Base-by-base conservation (phyloP, 2,797 vertebrate genomes). In the Hoplostethus mediterraneus region DNA sequence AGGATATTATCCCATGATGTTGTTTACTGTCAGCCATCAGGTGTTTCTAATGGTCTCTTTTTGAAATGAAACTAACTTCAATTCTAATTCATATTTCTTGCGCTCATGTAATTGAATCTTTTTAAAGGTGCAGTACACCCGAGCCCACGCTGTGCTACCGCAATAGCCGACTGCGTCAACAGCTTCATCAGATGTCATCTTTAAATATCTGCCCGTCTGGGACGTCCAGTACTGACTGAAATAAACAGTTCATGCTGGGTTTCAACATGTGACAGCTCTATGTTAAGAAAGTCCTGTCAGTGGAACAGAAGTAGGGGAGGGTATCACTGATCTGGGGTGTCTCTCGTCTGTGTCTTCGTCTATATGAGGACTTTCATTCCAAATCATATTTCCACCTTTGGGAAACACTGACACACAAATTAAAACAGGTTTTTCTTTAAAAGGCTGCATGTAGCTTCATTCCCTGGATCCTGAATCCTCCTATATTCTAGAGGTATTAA, bases 171-270 rank as follows among this genome's bases (percentile, higher is more conserved):
- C 70, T 21, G 40, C 64, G 78, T 79, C 77, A 79, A 58, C 63
- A 51, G 5, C 63, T 67, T 75, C 47, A 52, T 86, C 79, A 71
- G 63, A 79, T 67, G 67, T 75, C 77, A 73, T 59, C 77, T 80
- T 78, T 60, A 87, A 76, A 83, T 83, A 81, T 71, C 63, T 2
- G 31, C 63, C 63, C 16, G 36, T 58, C 64, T 48, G n/a, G 63
- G 68, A 83, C 45, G 57, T 62, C 69, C 55, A 48, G 58, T 40
- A 33, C 59, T 67, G 68, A 77, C 77, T 54, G 66, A 80, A 84
- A 84, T 84, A 82, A 81, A 77, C 59, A 38, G 60, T 57, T 71
- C 38, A 63, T 63, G 30, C 69, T 71, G 70, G 45, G 66, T 71
- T 81, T 81, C 59, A 54, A 30, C 72, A 70, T 80, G 67, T 80